Evolutionary conservation across 2,113 vertebrate species (phyloP), one percentile per base, ranked within the genome.

Genomic region (Albula glossodonta): DNA sequence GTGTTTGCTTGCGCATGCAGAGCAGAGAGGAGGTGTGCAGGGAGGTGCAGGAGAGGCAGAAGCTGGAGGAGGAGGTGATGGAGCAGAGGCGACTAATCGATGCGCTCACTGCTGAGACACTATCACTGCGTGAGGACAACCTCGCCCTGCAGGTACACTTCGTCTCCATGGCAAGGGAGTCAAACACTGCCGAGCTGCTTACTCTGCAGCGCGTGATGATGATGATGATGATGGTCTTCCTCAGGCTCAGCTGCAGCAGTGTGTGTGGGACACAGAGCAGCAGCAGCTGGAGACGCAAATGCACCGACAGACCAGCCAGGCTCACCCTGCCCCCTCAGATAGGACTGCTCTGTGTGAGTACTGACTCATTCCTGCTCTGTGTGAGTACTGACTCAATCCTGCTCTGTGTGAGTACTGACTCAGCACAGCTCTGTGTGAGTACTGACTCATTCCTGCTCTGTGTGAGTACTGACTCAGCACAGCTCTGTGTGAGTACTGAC

Each of bases 1-100:
- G n/a, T n/a, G n/a, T n/a, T n/a, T n/a, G n/a, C n/a, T n/a, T n/a
- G 31, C 25, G 17, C 41, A n/a, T 41, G 19, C 49, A 99, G 98
- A 96, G 90, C 85, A 96, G 97, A 82, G 92, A 95, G 19, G 94
- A 95, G 25, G 89, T 95, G 9, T 93, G 86, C 83, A 91, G 92
- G 80, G 97, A 95, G 82, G 91, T 91, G 0, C 57, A 86, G 82
- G 92, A 93, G 49, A 97, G 94, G 78, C 94, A 92, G 51, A 91
- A 86, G 5, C 91, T 98, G 53, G 90, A 97, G 84, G 91, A 94
- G 70, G 91, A 93, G 53, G 51, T 98, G 86, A 92, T 86, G 15
- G 97, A 97, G 84, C 98, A 99, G 78, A 95, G 94, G 84, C 92
- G 93, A 50, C 92, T 99, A 87, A 97, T 98, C 22, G 97, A 98